Evolutionary conservation across 2,888 invertebrate species (phyloP), one percentile per base, ranked within the genome.

Genomic region (Agonopterix arenella): DNA sequence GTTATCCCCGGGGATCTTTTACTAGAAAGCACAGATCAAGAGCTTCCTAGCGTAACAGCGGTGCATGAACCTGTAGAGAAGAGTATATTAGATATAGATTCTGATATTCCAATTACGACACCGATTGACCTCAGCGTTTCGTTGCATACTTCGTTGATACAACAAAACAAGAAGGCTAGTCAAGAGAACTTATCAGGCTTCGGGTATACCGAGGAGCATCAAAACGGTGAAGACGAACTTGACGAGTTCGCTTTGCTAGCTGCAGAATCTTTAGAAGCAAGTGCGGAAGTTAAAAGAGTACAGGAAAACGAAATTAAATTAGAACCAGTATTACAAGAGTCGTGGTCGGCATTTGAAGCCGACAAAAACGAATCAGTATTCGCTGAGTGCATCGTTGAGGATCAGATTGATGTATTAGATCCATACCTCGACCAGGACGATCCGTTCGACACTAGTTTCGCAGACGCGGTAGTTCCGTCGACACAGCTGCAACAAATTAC

Each of bases 381-480:
- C 60, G 88, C 90, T 36, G 88, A 85, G 59, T 70, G 80, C 48
- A 84, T 89, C 48, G 76, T 79, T 28, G 89, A 89, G 68, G 88
- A 90, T 68, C 82, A 85, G 59, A 76, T 84, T 55, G 86, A 89
- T 64, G 70, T 82, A 3, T 49, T 78, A 55, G 85, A 85, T 61
- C 84, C 80, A 47, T 91, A 91, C 67, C 68, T 84, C 57, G 91
- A 90, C 56, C 90, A 91, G 65, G 92, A 92, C 64, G 96, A 96
- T 90, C 96, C 96, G 0, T 96, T 96, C 66, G 96, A 96, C 68
- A 96, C 96, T 16, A 92, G 94, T 47, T 95, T 95, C 76, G 96
- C 94, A 0, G 94, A 94, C 50, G 93, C 93, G 63, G 91, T 96
- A 45, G 83, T 95, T 48, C 95, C 93, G 58, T 48, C 63, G 8